Conservation (phyloP, 2,113 vertebrate species). For the Chaetops frenatus region DNA sequence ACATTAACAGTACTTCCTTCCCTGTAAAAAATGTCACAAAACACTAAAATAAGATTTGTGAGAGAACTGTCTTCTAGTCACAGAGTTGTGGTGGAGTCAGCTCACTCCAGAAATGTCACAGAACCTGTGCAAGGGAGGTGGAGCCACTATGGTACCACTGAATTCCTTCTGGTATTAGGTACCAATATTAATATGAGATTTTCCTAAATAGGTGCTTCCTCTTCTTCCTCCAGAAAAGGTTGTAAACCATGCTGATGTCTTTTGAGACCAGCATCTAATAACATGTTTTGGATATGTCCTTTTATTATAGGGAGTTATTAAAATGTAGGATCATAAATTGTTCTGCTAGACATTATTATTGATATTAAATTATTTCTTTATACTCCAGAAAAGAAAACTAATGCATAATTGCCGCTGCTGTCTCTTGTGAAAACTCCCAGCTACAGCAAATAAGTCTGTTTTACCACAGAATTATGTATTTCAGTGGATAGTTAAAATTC, state of each 20-base stretch:
- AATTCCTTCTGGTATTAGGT: neutral
- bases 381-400: neutral
- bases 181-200: neutral
- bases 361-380: neutral
- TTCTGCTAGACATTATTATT: neutral
- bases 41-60: neutral
- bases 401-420: neutral
- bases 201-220: neutral
- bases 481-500: neutral
- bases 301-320: neutral
- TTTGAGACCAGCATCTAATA: neutral
- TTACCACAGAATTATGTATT: neutral
- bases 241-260: neutral
- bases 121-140: neutral
- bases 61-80: neutral
- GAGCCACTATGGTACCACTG: neutral
- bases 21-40: neutral
- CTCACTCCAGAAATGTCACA: neutral
- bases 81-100: neutral
- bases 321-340: neutral
- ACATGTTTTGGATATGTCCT: neutral
- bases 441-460: neutral
- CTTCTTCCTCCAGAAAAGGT: neutral
- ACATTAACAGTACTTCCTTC: neutral
- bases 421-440: neutral